Conservation (phyloP, 92 coral and sea anemone genomes). For the Pocillopora meandrina region DNA sequence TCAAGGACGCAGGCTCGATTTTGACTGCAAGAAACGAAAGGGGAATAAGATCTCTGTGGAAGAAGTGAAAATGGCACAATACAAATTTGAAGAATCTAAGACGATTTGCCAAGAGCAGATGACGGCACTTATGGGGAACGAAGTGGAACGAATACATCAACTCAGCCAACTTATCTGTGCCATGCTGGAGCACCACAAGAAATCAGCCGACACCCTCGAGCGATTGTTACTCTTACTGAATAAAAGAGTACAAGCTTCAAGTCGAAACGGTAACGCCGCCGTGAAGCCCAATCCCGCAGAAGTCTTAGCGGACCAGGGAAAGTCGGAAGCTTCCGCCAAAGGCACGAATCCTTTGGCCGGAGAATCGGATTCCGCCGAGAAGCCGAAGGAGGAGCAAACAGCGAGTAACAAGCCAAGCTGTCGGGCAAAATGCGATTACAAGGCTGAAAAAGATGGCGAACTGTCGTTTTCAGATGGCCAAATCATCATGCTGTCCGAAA, state of each 20-base stretch:
- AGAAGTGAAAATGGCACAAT: conserved; percentile 82
- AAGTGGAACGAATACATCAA: conserved; percentile 84
- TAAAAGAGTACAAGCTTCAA: conserved; percentile 77
- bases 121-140: conserved; percentile 66
- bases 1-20: conserved; percentile 82
- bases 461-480: conserved; percentile 71
- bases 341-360: conserved; percentile 87
- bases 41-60: conserved; percentile 72
- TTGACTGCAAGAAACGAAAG: conserved; percentile 87
- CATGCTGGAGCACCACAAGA: conserved; percentile 83
- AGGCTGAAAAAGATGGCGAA: conserved; percentile 73
- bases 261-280: conserved; percentile 27
- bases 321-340: conserved; percentile 78
- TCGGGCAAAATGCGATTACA: conserved; percentile 72
- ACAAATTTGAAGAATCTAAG: conserved; percentile 85
- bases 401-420: conserved; percentile 70
- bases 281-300: conserved; percentile 22
- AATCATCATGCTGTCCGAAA: conserved; percentile 66
- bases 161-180: conserved; percentile 76
- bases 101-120: conserved; percentile 67
- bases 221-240: conserved; percentile 64
- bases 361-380: conserved; percentile 50
- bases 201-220: conserved; percentile 83
- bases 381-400: conserved; percentile 28
- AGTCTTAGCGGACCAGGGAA: conserved; percentile 51